phyloP scores from a whole-genome alignment of 2,113 vertebrate species.

The Eidolon helvum region DNA sequence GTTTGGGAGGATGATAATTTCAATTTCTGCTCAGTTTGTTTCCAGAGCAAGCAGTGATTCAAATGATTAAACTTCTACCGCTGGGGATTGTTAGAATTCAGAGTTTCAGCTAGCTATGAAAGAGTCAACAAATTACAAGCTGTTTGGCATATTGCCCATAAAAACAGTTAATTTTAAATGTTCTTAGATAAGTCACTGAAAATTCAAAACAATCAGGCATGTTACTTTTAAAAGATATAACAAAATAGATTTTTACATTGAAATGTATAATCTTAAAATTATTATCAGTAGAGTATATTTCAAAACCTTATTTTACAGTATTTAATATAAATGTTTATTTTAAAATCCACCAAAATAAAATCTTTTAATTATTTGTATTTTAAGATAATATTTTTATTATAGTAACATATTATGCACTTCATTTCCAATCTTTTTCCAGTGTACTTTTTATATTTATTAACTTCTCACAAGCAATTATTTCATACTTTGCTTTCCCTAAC shows the following conservation, averaged over 20 bases:
- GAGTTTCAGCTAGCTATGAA: constrained; percentile 36
- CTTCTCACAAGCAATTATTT: neutral
- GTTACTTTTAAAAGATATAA: neutral
- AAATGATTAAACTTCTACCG: constrained; percentile 60
- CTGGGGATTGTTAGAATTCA: constrained; percentile 30
- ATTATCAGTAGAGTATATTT: neutral
- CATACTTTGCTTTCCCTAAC: neutral
- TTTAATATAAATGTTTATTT: neutral
- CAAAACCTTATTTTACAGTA: neutral
- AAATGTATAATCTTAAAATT: neutral
- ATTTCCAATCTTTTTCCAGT: neutral
- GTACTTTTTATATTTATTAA: neutral
- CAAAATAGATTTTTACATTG: neutral
- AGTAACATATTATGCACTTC: neutral
- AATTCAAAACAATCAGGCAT: neutral
- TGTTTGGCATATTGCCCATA: neutral
- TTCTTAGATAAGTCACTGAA: neutral
- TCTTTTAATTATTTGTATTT: neutral
- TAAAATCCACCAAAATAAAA: neutral
- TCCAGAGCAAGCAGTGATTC: constrained; percentile 66
- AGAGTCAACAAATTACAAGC: constrained; percentile 57
- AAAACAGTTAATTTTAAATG: constrained; percentile 38
- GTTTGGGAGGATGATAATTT: constrained; percentile 64
- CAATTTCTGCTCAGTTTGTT: constrained; percentile 67
- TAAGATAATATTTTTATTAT: neutral